Evolutionary conservation across 2,888 invertebrate species (phyloP), one percentile per base, ranked within the genome.

Genomic region (Alsophila aescularia): DNA sequence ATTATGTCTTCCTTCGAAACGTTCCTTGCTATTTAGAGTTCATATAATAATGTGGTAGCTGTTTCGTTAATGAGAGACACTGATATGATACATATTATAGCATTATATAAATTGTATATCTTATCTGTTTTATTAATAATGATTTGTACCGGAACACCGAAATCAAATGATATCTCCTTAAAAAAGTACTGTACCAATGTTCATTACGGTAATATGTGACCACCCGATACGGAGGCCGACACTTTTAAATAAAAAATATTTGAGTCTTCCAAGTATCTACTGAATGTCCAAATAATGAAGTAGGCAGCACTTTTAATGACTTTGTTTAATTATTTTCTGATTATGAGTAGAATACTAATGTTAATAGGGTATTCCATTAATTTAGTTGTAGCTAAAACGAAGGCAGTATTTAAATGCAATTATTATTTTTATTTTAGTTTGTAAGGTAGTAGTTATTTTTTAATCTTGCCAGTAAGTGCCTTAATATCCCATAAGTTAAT

Each of bases 381-480:
- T 29, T 36, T 36, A 16, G 15, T 16, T 42, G 12, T 47, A 12
- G 45, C 31, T 58, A 52, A 41, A 52, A 51, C 40, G 35, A 35
- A 35, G 32, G 15, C 58, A 53, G 58, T 53, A 58, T 58, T 52
- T 61, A 54, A 5, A 43, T 14, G 51, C 35, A 40, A 18, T 48
- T 37, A 42, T 7, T 59, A 36, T 40, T 35, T n/a, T 48, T 51
- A 40, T 41, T 32, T 24, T 37, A 24, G 29, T 29, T 48, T 32
- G 18, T 34, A 37, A 43, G 29, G 13, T 34, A 14, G n/a, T 52
- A 27, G n/a, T 35, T 39, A 27, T 37, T 44, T 53, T 52, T 62
- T 54, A 58, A 51, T 77, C 79, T 81, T 81, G 81, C 81, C 81
- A 78, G 66, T 72, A 71, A 72, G 79, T 79, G 79, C 77, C 78